phyloP scores from a whole-genome alignment of 2,797 vertebrate genomes.

The Pipistrellus pygmaeus region DNA sequence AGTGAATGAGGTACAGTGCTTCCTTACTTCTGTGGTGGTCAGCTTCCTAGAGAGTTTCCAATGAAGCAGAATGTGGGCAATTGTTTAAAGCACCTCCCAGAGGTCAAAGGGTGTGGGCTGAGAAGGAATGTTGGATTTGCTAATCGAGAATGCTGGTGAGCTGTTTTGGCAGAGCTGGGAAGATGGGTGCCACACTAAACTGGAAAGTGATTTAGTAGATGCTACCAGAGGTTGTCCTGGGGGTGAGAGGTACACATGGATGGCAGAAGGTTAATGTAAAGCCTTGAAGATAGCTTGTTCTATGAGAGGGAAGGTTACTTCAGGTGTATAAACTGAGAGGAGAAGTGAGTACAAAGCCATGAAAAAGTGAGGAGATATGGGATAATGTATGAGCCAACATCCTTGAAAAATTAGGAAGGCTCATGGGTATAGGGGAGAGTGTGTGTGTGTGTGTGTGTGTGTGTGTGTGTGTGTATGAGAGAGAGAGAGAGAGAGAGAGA shows the following conservation, averaged over 20 bases:
- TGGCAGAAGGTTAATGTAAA: background rate
- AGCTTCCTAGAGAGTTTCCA: background rate
- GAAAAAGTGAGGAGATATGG: background rate
- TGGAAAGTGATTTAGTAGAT: background rate
- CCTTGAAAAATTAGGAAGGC: background rate
- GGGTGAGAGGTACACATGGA: background rate
- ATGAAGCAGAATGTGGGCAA: background rate
- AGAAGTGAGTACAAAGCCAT: background rate
- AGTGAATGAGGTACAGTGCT: no score
- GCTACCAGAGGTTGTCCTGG: background rate
- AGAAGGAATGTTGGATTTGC: background rate
- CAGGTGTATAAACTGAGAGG: background rate
- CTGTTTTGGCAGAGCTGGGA: no score
- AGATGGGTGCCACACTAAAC: background rate
- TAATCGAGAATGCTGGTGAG: background rate
- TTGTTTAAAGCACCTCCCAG: background rate
- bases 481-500: background rate
- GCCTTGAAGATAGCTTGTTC: background rate
- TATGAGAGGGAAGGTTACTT: no score
- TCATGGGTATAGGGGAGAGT: background rate
- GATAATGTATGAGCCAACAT: background rate
- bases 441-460: background rate
- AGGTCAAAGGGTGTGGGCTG: background rate
- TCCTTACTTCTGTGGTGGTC: rapidly evolving
- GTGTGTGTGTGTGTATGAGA: background rate